Conservation (phyloP, 2,888 invertebrate species). For the Eurytoma californica region DNA sequence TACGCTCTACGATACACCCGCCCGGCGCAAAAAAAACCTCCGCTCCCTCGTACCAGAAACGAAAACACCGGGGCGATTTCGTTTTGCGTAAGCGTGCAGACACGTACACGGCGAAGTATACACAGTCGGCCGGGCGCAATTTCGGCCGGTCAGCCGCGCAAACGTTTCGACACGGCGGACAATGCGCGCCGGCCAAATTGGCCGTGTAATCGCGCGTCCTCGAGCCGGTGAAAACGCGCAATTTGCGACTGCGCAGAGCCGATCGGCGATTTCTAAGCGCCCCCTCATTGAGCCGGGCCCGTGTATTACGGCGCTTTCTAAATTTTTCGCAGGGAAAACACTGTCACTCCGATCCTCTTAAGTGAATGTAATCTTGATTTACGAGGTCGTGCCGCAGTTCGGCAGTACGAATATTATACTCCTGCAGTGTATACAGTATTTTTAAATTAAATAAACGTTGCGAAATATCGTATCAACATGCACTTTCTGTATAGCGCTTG, state of each 20-base stretch:
- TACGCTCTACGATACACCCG: background rate
- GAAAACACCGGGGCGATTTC: conserved; percentile 10
- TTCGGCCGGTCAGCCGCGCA: background rate
- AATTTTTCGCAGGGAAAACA: too few species aligned
- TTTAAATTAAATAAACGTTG: too few species aligned
- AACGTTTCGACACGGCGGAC: conserved; percentile 3
- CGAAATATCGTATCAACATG: too few species aligned
- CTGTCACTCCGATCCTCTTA: too few species aligned
- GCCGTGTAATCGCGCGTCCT: conserved; percentile 22
- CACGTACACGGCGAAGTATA: background rate
- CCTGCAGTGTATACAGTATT: too few species aligned
- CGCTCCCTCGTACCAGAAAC: background rate
- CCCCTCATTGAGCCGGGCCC: too few species aligned
- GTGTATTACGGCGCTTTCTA: too few species aligned
- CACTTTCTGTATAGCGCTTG: too few species aligned
- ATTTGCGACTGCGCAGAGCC: background rate
- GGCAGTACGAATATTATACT: too few species aligned
- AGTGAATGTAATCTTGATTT: too few species aligned
- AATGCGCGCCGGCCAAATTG: conserved; percentile 15
- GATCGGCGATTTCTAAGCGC: too few species aligned
- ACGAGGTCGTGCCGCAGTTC: too few species aligned
- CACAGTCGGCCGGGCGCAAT: background rate
- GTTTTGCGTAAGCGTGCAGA: conserved; percentile 14
- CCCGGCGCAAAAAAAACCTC: background rate
- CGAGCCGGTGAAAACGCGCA: background rate